phyloP scores from a whole-genome alignment of 2,888 invertebrate species.

The Exocentrus adspersus region DNA sequence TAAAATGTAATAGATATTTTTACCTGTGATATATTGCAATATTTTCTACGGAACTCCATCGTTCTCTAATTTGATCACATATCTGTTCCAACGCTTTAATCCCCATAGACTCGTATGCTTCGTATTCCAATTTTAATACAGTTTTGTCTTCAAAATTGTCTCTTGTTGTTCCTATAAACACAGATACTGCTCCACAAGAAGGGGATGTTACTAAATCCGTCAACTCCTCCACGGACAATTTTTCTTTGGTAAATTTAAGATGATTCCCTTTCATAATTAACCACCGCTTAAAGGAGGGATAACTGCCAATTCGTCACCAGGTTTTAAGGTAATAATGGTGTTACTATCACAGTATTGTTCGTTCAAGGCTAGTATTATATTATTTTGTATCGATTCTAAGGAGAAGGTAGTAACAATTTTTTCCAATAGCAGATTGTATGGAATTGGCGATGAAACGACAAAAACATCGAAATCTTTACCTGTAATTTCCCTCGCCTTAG shows the following conservation, averaged over 20 bases:
- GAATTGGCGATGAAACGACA: constrained; percentile 65
- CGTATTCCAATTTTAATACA: constrained; percentile 91
- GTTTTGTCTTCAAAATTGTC: constrained; percentile 84
- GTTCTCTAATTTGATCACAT: constrained; percentile 75
- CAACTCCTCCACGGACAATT: constrained; percentile 75
- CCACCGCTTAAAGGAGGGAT: constrained; percentile 97
- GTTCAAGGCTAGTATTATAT: constrained; percentile 84
- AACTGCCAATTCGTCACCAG: constrained; percentile 86
- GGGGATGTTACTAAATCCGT: constrained; percentile 73
- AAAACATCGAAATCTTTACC: constrained; percentile 71
- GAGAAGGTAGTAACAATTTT: constrained; percentile 71
- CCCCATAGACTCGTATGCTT: constrained; percentile 94
- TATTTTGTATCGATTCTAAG: constrained; percentile 74
- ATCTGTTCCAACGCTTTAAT: constrained; percentile 82
- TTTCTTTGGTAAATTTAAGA: constrained; percentile 73
- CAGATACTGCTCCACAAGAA: constrained; percentile 86
- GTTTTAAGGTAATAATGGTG: constrained; percentile 65
- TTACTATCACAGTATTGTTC: constrained; percentile 77
- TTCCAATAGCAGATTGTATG: constrained; percentile 70
- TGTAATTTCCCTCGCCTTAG: constrained; percentile 85
- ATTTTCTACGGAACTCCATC: constrained; percentile 79
- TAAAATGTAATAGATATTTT: constrained; percentile 25
- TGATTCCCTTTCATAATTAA: constrained; percentile 72
- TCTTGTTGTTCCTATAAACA: constrained; percentile 91
- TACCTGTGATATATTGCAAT: constrained; percentile 90